phyloP scores from a whole-genome alignment of 37 sponge, comb jelly and placozoan species.

The Oopsacas minuta region DNA sequence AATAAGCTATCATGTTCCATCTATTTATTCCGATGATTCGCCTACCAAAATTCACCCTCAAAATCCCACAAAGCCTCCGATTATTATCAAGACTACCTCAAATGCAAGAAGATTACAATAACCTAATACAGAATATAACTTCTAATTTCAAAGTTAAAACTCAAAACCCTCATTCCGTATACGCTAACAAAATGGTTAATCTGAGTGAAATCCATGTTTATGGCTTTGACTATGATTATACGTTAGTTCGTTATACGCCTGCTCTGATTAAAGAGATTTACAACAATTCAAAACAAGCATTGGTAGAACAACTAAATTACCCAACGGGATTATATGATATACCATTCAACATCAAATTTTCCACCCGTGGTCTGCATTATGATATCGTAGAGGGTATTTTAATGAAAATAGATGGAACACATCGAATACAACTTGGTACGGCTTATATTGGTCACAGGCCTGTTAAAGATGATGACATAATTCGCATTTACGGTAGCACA shows the following conservation, averaged over 20 bases:
- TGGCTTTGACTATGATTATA: conserved; percentile 98
- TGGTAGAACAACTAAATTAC: conserved; percentile 58
- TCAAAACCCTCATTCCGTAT: conserved; percentile 43
- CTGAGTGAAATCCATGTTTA: conserved; percentile 74
- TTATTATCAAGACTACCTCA: background rate
- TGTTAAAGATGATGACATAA: conserved; percentile 36
- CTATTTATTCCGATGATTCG: background rate
- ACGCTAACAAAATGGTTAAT: conserved; percentile 75
- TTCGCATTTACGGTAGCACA: conserved; percentile 57
- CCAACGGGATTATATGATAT: conserved; percentile 40
- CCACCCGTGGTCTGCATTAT: conserved; percentile 81
- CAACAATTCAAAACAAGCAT: conserved; percentile 42
- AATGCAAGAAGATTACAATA: conserved; percentile 16
- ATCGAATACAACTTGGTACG: conserved; percentile 61
- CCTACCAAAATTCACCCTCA: background rate
- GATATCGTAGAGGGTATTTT: conserved; percentile 57
- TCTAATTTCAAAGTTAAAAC: background rate
- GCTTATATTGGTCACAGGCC: conserved; percentile 63
- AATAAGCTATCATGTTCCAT: background rate
- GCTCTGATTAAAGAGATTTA: conserved; percentile 65
- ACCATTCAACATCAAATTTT: conserved; percentile 67
- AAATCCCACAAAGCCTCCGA: background rate
- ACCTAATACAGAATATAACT: background rate
- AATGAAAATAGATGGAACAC: conserved; percentile 80
- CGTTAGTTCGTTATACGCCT: conserved; percentile 67